Evolutionary conservation across 2,888 invertebrate genomes (phyloP), one percentile per base, ranked within the genome.

Genomic region (Bedellia somnulentella): DNA sequence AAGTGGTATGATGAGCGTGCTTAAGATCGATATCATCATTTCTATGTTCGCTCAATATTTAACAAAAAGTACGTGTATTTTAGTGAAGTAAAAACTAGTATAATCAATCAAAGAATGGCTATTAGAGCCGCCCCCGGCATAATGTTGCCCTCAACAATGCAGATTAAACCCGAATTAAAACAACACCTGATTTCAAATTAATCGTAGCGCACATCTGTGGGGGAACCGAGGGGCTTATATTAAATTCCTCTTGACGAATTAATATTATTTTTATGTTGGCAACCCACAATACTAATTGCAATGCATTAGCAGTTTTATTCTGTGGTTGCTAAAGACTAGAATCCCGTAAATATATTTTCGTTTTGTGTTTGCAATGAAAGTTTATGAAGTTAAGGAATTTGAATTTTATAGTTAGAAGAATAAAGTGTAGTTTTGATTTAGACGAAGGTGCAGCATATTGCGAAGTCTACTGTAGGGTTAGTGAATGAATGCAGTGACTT

Each of bases 171-270:
- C 16, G 14, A 14, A 29, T 32, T 21, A 21, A 21, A 30, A 29
- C 32, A 32, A 30, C 35, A 35, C 35, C 35, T 35, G 35, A 30
- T 28, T 15, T n/a, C 24, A 10, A 28, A 34, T 31, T 31, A 31
- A 34, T 28, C 16, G 27, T 8, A 5, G 43, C 35, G 44, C 52
- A 49, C 57, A 55, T 54, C 57, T 57, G 57, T 40, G 29, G 41
- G 37, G 28, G 35, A 50, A 37, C 40, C 37, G 38, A 43, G 50
- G 49, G 58, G 58, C 49, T 58, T 55, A 57, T 56, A 57, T 56
- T 52, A 49, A 49, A 57, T 55, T 54, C 56, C 51, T 47, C 41
- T 45, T 49, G 48, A 48, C 46, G 52, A 48, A 58, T 59, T 57
- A 53, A 57, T 59, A 53, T 59, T 55, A 53, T 51, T 53, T 47